Percentiles rank a stretch among this genome's conserved stretches.
phyloP scores from a whole-genome alignment of 2,113 vertebrate species.

The Podarcis raffonei region DNA sequence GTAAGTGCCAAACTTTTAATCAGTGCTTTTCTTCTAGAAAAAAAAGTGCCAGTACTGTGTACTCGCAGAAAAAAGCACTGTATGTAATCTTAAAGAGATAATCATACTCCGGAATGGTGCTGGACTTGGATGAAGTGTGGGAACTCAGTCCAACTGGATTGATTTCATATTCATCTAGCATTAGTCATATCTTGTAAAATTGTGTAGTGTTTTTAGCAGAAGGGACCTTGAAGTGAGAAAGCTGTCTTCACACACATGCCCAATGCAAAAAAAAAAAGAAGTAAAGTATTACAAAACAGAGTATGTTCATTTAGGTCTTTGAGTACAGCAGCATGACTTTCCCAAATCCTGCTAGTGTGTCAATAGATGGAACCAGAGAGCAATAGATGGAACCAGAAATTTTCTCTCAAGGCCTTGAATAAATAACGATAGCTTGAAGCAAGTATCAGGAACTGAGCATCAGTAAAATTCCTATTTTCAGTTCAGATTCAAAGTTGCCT shows the following conservation, averaged over 20 bases:
- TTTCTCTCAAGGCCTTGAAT: background rate
- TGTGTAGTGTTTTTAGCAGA: background rate
- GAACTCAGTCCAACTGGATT: background rate
- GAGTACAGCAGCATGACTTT: background rate
- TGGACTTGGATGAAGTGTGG: background rate
- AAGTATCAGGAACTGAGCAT: background rate
- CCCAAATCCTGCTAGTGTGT: background rate
- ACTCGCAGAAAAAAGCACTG: too few species aligned
- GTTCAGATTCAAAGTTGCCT: background rate
- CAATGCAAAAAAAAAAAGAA: too few species aligned
- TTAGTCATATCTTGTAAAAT: background rate
- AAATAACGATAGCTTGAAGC: background rate
- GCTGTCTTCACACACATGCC: background rate
- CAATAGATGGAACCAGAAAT: background rate
- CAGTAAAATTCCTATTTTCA: background rate
- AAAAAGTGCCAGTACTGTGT: too few species aligned
- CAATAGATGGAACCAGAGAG: conserved; percentile 65
- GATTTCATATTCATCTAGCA: background rate
- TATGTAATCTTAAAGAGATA: too few species aligned
- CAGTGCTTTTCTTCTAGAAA: too few species aligned
- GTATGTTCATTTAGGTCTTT: background rate
- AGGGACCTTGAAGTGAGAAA: background rate
- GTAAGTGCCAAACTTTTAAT: too few species aligned
- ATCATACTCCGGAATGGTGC: too few species aligned
- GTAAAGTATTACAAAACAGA: too few species aligned